Evolutionary conservation across 2,888 invertebrate genomes (phyloP), one percentile per base, ranked within the genome.

Genomic region (Glaucopsyche alexis): DNA sequence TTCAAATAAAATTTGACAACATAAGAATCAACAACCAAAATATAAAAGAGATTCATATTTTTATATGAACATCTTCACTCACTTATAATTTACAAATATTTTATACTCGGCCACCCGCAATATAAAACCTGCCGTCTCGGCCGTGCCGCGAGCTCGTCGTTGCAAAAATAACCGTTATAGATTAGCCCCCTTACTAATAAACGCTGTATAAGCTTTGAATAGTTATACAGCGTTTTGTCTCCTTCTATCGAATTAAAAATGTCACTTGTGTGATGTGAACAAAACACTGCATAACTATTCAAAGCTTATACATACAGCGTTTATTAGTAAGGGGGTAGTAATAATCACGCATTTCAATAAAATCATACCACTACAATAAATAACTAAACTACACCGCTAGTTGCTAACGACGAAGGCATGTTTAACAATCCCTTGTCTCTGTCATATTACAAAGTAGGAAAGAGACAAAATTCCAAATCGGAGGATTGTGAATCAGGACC

Each of bases 291-390:
- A n/a, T n/a, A n/a, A n/a, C n/a, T n/a, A n/a, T n/a, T n/a, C n/a
- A n/a, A n/a, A n/a, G n/a, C n/a, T n/a, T n/a, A n/a, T n/a, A n/a
- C n/a, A n/a, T n/a, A n/a, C n/a, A n/a, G n/a, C n/a, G n/a, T n/a
- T n/a, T n/a, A n/a, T n/a, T n/a, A n/a, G n/a, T n/a, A n/a, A n/a
- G n/a, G n/a, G n/a, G n/a, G 19, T 55, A 55, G 38, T 14, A 42
- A 42, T 45, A 66, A 45, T 11, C 45, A 66, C 11, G 42, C 67
- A 19, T 45, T 67, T 45, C 42, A 19, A 66, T 67, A 67, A 19
- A 67, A 45, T 2, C 19, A 67, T 45, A 69, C 47, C 49, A 45
- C 66, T 67, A 67, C 47, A 69, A 69, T 69, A 69, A 69, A 13
- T 69, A 49, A 69, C 69, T 69, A 49, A 11, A 14, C 14, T 69